These are phyloP conservation scores for Nylanderia fulva DNA, from an alignment of 1,140 invertebrate species.

Conservation along the genomic window DNA sequence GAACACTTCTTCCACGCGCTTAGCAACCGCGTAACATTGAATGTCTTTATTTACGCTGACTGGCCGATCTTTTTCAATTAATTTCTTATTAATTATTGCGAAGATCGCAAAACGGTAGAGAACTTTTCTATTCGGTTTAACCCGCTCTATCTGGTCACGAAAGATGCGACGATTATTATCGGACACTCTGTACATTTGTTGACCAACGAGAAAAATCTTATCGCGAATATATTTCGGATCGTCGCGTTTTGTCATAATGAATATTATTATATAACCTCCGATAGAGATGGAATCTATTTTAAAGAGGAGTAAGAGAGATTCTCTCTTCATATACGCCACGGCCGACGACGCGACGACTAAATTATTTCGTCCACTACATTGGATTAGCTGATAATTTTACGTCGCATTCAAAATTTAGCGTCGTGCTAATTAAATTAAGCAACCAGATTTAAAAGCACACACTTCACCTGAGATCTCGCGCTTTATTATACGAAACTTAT, in stretches of 20 bases:
- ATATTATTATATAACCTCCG: slow-evolving; percentile 27
- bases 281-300: slow-evolving; percentile 27
- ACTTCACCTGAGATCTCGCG: slow-evolving; percentile 16
- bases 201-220: no score
- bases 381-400: slow-evolving; percentile 55
- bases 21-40: no score
- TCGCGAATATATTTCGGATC: slow-evolving; percentile 23
- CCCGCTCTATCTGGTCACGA: no score
- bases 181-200: no score
- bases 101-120: no score
- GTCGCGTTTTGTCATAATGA: slow-evolving; percentile 19
- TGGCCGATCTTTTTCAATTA: no score
- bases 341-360: background rate
- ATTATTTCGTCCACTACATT: slow-evolving; percentile 42
- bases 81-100: no score
- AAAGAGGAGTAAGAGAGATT: background rate
- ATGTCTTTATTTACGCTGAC: no score
- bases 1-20: no score
- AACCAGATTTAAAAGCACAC: slow-evolving; percentile 38
- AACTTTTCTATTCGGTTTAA: no score
- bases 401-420: slow-evolving; percentile 49
- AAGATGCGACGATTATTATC: no score
- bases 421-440: slow-evolving; percentile 53
- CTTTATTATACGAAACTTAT: background rate
- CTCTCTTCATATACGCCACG: background rate